These are phyloP conservation scores for Trichopria drosophilae DNA, from an alignment of 2,888 invertebrate genomes.

Conservation along the genomic window DNA sequence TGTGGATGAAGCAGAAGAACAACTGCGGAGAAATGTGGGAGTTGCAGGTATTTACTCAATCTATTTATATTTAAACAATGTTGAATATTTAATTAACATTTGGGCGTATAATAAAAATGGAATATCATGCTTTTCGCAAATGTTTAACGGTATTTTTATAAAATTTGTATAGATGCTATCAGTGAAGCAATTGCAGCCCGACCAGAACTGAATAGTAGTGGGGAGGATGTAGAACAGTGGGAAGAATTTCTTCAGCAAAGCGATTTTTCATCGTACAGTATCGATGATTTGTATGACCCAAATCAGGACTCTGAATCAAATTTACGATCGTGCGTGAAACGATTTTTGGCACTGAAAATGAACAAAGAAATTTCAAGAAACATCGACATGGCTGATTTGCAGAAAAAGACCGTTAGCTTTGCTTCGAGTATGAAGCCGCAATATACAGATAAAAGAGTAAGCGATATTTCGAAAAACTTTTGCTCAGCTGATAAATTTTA, in stretches of 20 bases:
- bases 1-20: slow-evolving; percentile 56
- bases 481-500: too few relatives aligned
- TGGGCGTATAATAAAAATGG: too few relatives aligned
- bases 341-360: slow-evolving; percentile 71
- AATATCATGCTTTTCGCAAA: too few relatives aligned
- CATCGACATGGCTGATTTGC: slow-evolving; percentile 62
- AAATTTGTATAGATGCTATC: too few relatives aligned
- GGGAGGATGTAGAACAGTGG: slow-evolving; percentile 68
- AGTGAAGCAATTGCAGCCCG: too few relatives aligned
- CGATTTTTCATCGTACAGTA: slow-evolving; percentile 67
- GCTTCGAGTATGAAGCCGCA: slow-evolving; percentile 62
- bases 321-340: slow-evolving; percentile 71
- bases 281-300: slow-evolving; percentile 64
- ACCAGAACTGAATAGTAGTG: slow-evolving; percentile 57
- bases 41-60: too few relatives aligned
- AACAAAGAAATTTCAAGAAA: slow-evolving; percentile 70
- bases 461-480: background rate
- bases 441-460: slow-evolving; percentile 61
- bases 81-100: too few relatives aligned
- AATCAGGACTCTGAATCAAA: slow-evolving; percentile 73
- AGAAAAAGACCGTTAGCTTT: slow-evolving; percentile 78
- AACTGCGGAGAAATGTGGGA: slow-evolving; percentile 45
- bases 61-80: too few relatives aligned
- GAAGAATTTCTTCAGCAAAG: slow-evolving; percentile 74
- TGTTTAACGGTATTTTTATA: too few relatives aligned